These are phyloP conservation scores for Meloidogyne hapla DNA, from an alignment of 1,140 invertebrate species.

Conservation along the genomic window DNA sequence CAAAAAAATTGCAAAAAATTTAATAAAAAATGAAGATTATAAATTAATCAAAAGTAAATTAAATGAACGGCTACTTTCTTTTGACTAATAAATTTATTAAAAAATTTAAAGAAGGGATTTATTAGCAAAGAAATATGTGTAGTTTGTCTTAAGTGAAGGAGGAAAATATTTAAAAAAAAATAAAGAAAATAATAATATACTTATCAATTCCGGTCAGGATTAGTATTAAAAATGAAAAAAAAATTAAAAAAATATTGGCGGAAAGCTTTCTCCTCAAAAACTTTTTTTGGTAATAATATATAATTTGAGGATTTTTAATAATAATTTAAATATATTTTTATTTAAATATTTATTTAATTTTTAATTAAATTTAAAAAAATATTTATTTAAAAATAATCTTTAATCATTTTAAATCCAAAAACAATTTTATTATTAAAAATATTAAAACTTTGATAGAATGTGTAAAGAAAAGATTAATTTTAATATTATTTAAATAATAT, in stretches of 20 bases:
- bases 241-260: not conserved
- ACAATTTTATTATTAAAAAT: too few relatives aligned
- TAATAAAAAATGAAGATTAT: not conserved
- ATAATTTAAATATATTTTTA: too few relatives aligned
- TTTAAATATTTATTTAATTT: too few relatives aligned
- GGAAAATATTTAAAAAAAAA: not conserved
- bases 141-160: not conserved
- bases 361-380: too few relatives aligned
- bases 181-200: not conserved
- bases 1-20: not conserved
- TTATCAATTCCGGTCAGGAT: not conserved
- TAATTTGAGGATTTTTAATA: too few relatives aligned
- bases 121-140: not conserved
- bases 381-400: too few relatives aligned
- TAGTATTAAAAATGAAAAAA: too few relatives aligned
- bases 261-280: not conserved
- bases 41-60: not conserved
- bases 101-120: not conserved
- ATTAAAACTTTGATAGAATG: too few relatives aligned
- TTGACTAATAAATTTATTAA: conserved; percentile 3
- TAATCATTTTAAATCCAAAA: too few relatives aligned
- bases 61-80: not conserved
- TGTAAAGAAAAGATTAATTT: too few relatives aligned
- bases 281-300: too few relatives aligned
- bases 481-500: too few relatives aligned